Evolutionary conservation across 2,888 invertebrate species (phyloP), one percentile per base, ranked within the genome.

Genomic region (Dilophus febrilis): DNA sequence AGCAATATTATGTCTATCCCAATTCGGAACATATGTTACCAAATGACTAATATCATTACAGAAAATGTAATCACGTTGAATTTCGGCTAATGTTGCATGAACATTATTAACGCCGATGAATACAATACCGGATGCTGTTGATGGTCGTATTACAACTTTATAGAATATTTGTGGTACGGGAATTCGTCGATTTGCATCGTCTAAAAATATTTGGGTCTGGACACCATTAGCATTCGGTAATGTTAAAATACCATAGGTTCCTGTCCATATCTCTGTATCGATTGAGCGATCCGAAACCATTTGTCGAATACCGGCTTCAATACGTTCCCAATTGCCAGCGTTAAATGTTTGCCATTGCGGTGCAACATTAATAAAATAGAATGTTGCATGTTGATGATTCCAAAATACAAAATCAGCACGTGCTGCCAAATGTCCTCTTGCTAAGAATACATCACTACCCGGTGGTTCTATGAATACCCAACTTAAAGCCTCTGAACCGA

Each of bases 261-360:
- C 76, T 0, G 74, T 74, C 44, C 67, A 72, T 38, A 71, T 64
- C 19, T 58, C 51, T 2, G 68, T 53, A 38, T 58, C 50, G 33
- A 60, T 48, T 6, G 53, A 13, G 18, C 58, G 54, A 17, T 51
- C 49, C 2, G 48, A 48, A 0, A 66, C 67, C 44, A 64, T 66
- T 12, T 52, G 51, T 39, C 72, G 58, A 6, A 68, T 58, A 41
- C 58, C 56, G 4, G 48, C 48, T 55, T 75, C 74, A 14, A 70
- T 51, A 2, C 48, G 47, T 32, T 62, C 55, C 74, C 75, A 75
- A 46, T 70, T 72, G 11, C 66, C 66, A 1, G 56, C 66, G 49
- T 77, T 76, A 49, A 74, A 70, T 3, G 57, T 59, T 48, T 67
- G 64, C 70, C 70, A 72, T 45, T 72, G 71, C 0, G 72, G 71